Percentiles rank a stretch among this genome's conserved stretches.
These are phyloP conservation scores for Dinocampus coccinellae DNA, from an alignment of 2,888 invertebrate species.

Conservation along the genomic window DNA sequence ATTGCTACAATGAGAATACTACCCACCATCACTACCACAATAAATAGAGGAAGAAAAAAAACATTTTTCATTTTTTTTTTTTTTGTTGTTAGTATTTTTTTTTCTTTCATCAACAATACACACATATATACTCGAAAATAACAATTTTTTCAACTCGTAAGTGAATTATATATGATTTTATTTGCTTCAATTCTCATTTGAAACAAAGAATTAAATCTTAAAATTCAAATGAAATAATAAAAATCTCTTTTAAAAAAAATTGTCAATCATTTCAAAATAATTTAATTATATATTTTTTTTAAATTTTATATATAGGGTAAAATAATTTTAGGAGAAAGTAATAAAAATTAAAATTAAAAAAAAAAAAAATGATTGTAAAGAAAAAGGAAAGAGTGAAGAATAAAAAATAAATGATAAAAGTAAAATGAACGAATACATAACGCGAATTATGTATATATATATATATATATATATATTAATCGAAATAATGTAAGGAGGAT, in stretches of 20 bases:
- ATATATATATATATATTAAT: conserved; percentile 21
- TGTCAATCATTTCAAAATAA: too few species aligned
- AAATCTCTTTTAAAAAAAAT: too few species aligned
- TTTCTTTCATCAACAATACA: neutral
- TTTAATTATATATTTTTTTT: neutral
- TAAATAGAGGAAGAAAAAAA: too few species aligned
- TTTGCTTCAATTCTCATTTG: neutral
- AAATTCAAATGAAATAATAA: too few species aligned
- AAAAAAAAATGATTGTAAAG: too few species aligned
- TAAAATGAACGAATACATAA: neutral
- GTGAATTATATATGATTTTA: conserved; percentile 14
- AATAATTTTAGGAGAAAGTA: neutral
- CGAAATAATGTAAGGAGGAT: conserved; percentile 25
- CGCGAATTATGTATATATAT: conserved; percentile 1
- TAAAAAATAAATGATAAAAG: neutral
- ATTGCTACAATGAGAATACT: conserved; percentile 11
- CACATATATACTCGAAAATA: conserved; percentile 4
- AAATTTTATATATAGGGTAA: neutral
- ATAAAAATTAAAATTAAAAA: neutral
- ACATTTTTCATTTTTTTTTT: too few species aligned
- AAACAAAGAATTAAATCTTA: too few species aligned
- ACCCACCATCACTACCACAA: too few species aligned
- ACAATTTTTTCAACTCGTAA: too few species aligned
- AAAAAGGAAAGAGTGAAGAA: neutral
- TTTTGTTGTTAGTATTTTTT: too few species aligned